Evolutionary conservation across 37 sponge, comb jelly and placozoan genomes (phyloP).

Genomic region (Agelas oroides): DNA sequence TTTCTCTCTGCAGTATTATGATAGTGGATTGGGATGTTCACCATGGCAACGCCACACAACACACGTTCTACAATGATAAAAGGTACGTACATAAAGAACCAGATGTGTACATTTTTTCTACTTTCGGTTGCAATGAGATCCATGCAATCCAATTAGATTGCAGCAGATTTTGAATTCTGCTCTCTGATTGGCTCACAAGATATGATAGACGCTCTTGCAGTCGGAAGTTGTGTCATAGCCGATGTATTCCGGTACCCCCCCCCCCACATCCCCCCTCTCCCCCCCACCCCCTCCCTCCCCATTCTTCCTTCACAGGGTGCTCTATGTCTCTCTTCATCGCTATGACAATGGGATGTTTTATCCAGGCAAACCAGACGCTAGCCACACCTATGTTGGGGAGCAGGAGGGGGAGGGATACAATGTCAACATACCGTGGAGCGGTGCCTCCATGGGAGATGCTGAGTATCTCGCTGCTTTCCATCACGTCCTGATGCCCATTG

Average conservation of each 20-base stretch:
- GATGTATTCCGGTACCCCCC: background rate
- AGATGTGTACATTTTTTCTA: too few species aligned
- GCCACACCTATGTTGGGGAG: conserved; percentile 56
- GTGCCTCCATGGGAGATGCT: conserved; percentile 79
- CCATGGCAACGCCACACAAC: conserved; percentile 92
- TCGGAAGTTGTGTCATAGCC: too few species aligned
- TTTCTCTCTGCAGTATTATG: conserved; percentile 62
- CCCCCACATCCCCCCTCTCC: background rate
- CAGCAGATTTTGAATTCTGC: too few species aligned
- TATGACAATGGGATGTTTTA: conserved; percentile 90
- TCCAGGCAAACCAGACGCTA: conserved; percentile 67
- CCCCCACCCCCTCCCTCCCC: background rate
- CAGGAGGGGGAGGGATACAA: conserved; percentile 84
- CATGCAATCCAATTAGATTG: too few species aligned
- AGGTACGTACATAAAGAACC: too few species aligned
- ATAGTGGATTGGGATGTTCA: conserved; percentile 99
- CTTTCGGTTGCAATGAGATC: too few species aligned
- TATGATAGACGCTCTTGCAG: too few species aligned
- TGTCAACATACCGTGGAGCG: conserved; percentile 94
- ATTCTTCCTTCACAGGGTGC: conserved; percentile 36
- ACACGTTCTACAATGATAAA: too few species aligned
- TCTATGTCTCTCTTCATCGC: conserved; percentile 90
- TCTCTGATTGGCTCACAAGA: too few species aligned
- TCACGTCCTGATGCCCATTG: conserved; percentile 85
- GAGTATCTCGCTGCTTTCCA: conserved; percentile 91